phyloP scores from a whole-genome alignment of 1,140 invertebrate genomes.

The Trichonephila clavipes region DNA sequence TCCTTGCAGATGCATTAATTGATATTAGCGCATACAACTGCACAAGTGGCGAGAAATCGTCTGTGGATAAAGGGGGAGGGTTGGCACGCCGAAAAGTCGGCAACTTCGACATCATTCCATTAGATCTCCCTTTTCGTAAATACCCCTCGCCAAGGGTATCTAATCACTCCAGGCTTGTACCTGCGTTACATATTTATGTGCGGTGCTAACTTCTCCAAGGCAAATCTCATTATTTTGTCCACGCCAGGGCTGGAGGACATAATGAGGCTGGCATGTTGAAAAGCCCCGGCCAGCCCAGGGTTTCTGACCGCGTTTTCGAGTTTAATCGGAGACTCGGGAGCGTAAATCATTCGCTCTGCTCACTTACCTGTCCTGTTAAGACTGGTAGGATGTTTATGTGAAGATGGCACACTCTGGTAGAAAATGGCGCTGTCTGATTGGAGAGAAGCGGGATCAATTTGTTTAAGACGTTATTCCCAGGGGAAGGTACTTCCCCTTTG shows the following conservation, averaged over 20 bases:
- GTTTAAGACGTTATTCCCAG: neutral
- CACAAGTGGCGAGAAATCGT: neutral
- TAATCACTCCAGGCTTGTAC: neutral
- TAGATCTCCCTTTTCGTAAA: constrained; percentile 20
- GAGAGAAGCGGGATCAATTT: constrained; percentile 12
- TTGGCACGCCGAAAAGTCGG: neutral
- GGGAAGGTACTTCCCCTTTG: neutral
- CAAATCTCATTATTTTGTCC: constrained; percentile 68
- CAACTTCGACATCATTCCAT: constrained; percentile 31
- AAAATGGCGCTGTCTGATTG: neutral
- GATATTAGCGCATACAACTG: constrained; percentile 44
- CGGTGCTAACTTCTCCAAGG: neutral
- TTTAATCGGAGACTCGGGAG: constrained; percentile 54
- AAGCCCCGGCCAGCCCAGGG: neutral
- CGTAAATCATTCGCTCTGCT: constrained; percentile 67
- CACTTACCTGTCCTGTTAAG: constrained; percentile 58
- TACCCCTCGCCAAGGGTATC: neutral
- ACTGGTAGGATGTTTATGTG: constrained; percentile 49
- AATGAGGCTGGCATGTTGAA: constrained; percentile 66
- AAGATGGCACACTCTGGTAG: constrained; percentile 45
- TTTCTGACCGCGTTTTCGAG: neutral
- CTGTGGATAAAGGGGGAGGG: neutral
- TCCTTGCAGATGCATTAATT: constrained; percentile 4
- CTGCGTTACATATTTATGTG: constrained; percentile 64
- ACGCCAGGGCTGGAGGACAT: neutral